Conservation (phyloP, 2,888 invertebrate species). For the Leptopterna dolabrata region DNA sequence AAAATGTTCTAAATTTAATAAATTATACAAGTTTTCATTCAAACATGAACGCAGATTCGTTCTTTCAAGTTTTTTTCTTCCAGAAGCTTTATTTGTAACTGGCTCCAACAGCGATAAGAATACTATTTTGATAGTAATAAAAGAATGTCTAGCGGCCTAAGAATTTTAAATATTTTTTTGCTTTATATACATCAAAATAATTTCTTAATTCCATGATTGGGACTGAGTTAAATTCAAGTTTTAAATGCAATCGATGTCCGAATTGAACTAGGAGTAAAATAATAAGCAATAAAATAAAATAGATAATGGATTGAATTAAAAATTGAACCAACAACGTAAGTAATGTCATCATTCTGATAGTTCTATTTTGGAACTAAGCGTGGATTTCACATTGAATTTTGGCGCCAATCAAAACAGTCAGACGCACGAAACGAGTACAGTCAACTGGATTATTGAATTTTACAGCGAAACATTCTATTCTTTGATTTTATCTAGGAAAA, state of each 20-base stretch:
- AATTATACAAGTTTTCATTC: background rate
- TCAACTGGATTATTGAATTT: no score
- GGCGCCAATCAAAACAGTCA: background rate
- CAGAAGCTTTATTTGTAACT: conserved; percentile 20
- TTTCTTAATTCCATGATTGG: background rate
- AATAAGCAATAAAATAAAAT: no score
- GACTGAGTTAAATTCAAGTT: conserved; percentile 11
- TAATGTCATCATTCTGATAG: no score
- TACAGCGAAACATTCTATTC: background rate
- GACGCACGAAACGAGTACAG: background rate
- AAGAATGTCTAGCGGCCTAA: conserved; percentile 33
- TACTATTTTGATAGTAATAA: conserved; percentile 28
- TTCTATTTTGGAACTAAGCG: no score
- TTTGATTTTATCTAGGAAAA: background rate
- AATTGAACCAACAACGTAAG: no score
- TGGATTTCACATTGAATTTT: no score
- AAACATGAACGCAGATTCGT: background rate
- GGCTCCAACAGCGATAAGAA: conserved; percentile 19
- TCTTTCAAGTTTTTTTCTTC: background rate
- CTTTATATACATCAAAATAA: conserved; percentile 8
- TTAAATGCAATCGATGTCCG: background rate
- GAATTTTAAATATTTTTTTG: background rate
- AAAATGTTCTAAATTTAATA: conserved; percentile 9
- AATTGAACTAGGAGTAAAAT: background rate
- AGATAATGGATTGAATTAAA: no score